phyloP scores from a whole-genome alignment of 2,797 vertebrate species.

The Tokudaia muenninki region DNA sequence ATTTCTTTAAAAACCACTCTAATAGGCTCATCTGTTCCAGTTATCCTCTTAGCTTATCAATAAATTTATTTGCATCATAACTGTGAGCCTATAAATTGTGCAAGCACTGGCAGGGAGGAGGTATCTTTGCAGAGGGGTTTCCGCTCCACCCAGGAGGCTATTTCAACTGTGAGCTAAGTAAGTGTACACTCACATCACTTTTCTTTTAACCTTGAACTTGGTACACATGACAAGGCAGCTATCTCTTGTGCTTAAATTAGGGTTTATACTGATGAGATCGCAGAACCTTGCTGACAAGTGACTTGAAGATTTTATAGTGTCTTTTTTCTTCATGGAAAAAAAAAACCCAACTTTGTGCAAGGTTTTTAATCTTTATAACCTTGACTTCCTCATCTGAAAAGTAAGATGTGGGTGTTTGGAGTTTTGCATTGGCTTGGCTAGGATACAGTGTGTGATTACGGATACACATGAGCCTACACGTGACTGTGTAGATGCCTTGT shows the following conservation, averaged over 20 bases:
- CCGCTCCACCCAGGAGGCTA: background rate
- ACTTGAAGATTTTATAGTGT: background rate
- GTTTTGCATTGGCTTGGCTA: background rate
- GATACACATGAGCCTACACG: background rate
- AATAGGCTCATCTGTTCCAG: background rate
- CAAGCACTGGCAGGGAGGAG: background rate
- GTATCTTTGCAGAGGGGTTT: background rate
- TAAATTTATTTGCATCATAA: background rate
- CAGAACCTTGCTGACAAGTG: background rate
- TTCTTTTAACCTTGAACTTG: background rate
- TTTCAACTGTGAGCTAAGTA: background rate
- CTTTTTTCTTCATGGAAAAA: background rate
- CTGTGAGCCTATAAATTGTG: background rate
- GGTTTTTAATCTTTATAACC: background rate
- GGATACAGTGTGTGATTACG: background rate
- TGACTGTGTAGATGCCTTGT: background rate
- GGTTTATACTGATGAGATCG: background rate
- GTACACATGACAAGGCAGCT: background rate
- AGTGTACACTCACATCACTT: background rate
- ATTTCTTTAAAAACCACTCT: background rate
- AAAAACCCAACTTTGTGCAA: background rate
- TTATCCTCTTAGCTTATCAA: slow-evolving; percentile 6
- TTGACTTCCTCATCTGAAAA: background rate
- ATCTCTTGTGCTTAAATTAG: background rate
- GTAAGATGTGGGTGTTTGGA: background rate